Percentiles rank a stretch among this genome's conserved stretches.
These are phyloP conservation scores for Cydia strobilella DNA, from an alignment of 1,140 invertebrate genomes.

Conservation along the genomic window DNA sequence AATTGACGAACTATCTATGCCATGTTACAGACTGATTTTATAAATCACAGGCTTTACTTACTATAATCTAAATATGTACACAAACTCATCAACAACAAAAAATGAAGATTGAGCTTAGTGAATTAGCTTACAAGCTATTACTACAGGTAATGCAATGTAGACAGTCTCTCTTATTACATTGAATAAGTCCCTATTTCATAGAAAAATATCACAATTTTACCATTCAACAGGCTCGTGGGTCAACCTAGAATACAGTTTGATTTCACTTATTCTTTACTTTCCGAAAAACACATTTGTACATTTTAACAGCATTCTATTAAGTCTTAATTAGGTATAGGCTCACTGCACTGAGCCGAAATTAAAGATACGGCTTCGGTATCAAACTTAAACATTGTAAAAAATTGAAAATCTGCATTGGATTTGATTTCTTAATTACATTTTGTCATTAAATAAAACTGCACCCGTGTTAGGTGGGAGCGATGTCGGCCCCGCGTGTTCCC, in stretches of 20 bases:
- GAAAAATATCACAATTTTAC: slow-evolving; percentile 79
- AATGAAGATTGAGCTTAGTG: slow-evolving; percentile 71
- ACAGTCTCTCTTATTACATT: slow-evolving; percentile 52
- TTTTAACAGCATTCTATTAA: slow-evolving; percentile 78
- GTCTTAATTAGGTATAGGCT: slow-evolving; percentile 65
- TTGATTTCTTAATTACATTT: slow-evolving; percentile 74
- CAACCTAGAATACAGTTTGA: slow-evolving; percentile 69
- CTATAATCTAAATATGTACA: slow-evolving; percentile 73
- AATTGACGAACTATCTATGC: slow-evolving; percentile 52
- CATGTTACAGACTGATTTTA: slow-evolving; percentile 64
- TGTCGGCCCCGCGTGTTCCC: slow-evolving; percentile 73
- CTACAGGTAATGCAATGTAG: slow-evolving; percentile 50
- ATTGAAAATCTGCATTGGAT: slow-evolving; percentile 73
- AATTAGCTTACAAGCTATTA: slow-evolving; percentile 67
- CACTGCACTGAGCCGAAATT: slow-evolving; percentile 56
- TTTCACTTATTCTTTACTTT: slow-evolving; percentile 53
- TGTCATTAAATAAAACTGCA: slow-evolving; percentile 78
- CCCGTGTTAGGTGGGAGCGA: slow-evolving; percentile 75
- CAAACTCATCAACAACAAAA: slow-evolving; percentile 72
- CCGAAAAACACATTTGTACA: slow-evolving; percentile 78
- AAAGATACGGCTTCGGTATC: slow-evolving; percentile 71
- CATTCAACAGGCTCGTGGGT: slow-evolving; percentile 68
- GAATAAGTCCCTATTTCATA: slow-evolving; percentile 50
- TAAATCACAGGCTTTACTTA: slow-evolving; percentile 74
- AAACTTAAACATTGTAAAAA: slow-evolving; percentile 72